Evolutionary conservation across 2,797 vertebrate species (phyloP).

Genomic region (Sciurus vulgaris): DNA sequence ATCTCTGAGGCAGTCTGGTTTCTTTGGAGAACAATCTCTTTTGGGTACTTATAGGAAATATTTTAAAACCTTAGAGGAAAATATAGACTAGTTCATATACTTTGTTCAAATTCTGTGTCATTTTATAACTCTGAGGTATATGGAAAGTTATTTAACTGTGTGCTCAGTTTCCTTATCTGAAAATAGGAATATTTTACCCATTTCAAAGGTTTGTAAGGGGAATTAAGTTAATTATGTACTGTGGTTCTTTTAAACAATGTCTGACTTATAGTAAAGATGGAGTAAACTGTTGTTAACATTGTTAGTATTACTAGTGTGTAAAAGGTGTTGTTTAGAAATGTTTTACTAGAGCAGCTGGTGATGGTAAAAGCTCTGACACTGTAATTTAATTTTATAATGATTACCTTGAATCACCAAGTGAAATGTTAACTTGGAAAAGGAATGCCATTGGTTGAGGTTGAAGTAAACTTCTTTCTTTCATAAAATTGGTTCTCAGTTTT

Average conservation of each 20-base stretch:
- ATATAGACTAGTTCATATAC: neutral
- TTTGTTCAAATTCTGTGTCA: neutral
- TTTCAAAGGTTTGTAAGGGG: neutral
- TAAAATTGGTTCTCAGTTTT: neutral
- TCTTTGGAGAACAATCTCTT: neutral
- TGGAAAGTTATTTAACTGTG: neutral
- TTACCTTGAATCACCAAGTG: neutral
- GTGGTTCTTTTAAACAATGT: neutral
- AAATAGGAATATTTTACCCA: conserved; percentile 17
- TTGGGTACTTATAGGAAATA: neutral
- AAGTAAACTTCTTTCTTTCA: conserved; percentile 22
- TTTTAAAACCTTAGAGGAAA: neutral
- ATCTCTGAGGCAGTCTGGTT: neutral
- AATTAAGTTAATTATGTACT: neutral
- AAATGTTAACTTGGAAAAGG: conserved; percentile 34
- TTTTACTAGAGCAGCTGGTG: neutral
- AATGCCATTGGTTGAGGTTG: neutral
- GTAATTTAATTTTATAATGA: conserved; percentile 26
- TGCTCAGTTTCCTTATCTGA: conserved; percentile 28
- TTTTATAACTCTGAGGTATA: conserved; percentile 27
- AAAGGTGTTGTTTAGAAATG: neutral
- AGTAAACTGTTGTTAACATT: neutral
- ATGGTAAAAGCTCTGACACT: neutral
- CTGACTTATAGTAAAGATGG: neutral
- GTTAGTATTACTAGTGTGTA: neutral